phyloP scores from a whole-genome alignment of 1,140 invertebrate genomes.

The Ostrea denselamellosa region DNA sequence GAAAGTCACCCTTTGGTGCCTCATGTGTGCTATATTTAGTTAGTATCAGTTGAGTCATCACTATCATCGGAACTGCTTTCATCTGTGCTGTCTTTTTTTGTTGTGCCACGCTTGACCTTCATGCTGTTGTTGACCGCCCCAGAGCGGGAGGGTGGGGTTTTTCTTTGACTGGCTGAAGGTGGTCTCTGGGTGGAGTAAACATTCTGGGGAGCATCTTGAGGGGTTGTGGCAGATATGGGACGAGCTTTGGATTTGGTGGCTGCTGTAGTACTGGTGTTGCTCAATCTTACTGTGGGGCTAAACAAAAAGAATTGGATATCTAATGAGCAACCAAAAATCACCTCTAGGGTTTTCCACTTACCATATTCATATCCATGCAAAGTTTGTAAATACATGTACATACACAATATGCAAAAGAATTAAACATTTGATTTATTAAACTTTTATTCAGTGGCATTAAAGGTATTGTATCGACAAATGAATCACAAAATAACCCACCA shows the following conservation, averaged over 20 bases:
- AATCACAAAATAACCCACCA: too few species aligned
- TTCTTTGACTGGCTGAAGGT: conserved; percentile 17
- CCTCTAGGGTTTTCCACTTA: too few species aligned
- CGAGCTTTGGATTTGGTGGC: background rate
- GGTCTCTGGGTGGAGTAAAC: conserved; percentile 26
- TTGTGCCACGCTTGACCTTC: background rate
- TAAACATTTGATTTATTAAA: too few species aligned
- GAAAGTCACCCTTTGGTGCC: too few species aligned
- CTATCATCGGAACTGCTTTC: conserved; percentile 18
- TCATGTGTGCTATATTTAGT: background rate
- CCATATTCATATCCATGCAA: too few species aligned
- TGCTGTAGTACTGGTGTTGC: background rate
- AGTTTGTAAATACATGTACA: too few species aligned
- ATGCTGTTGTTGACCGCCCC: conserved; percentile 1
- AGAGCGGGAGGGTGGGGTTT: background rate
- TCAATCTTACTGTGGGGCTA: conserved; percentile 32
- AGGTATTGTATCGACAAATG: too few species aligned
- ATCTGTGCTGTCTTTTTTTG: conserved; percentile 27
- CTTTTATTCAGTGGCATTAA: too few species aligned
- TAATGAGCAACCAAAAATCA: background rate
- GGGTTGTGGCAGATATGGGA: background rate
- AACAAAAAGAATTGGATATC: background rate
- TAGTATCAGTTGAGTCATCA: background rate
- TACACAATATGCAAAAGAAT: too few species aligned
- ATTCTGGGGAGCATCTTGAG: conserved; percentile 35